Evolutionary conservation across 1,140 invertebrate species (phyloP).

Genomic region (Trichonephila inaurata): DNA sequence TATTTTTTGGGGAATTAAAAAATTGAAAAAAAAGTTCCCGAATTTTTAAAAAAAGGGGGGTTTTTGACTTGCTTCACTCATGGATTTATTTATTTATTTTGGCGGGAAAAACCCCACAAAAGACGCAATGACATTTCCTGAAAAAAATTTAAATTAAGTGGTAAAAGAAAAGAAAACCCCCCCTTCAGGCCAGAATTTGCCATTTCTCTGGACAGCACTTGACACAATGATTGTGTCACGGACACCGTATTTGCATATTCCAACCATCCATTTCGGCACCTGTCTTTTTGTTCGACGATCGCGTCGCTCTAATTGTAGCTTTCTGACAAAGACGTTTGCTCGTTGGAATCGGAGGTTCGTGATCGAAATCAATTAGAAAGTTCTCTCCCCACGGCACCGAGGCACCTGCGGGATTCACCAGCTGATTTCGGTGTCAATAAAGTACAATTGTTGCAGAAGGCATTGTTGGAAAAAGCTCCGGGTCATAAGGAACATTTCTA

Average conservation of each 20-base stretch:
- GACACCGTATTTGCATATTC: conserved; percentile 63
- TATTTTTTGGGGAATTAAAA: too few relatives aligned
- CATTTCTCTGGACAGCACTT: conserved; percentile 49
- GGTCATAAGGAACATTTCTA: not conserved
- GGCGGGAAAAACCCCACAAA: too few relatives aligned
- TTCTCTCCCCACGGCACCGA: not conserved
- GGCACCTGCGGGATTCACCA: not conserved
- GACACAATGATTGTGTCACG: conserved; percentile 57
- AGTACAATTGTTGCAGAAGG: not conserved
- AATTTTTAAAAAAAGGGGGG: too few relatives aligned
- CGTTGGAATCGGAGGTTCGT: conserved; percentile 17
- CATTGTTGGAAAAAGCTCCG: not conserved
- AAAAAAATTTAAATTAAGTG: too few relatives aligned
- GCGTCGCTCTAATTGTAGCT: conserved; percentile 27
- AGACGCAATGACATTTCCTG: too few relatives aligned
- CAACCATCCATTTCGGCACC: conserved; percentile 55
- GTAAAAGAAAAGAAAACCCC: too few relatives aligned
- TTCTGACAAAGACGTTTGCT: conserved; percentile 47
- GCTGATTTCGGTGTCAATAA: not conserved
- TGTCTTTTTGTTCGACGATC: conserved; percentile 41
- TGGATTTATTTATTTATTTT: too few relatives aligned
- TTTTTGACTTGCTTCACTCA: too few relatives aligned
- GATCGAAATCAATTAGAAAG: conserved; percentile 53
- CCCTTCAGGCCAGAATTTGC: conserved; percentile 36
- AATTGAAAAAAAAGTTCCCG: too few relatives aligned